Conservation (phyloP, 2,113 vertebrate species). For the Catharus bicknelli region DNA sequence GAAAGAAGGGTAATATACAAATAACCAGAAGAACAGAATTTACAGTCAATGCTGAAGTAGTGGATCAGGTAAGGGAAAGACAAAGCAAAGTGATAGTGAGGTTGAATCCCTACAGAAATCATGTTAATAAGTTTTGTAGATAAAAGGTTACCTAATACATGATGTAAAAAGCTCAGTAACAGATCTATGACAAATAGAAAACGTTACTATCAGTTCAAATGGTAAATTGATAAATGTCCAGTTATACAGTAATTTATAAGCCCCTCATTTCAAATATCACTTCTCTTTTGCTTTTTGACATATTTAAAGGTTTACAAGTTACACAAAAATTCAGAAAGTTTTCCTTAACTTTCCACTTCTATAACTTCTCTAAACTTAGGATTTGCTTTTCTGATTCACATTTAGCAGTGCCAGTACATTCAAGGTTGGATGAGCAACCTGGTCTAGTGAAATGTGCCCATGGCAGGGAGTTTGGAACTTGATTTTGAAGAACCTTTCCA, state of each 20-base stretch:
- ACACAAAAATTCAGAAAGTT: not conserved
- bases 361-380: not conserved
- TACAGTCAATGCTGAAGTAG: not conserved
- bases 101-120: not conserved
- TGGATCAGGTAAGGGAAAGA: not conserved
- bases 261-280: not conserved
- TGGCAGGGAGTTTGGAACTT: not conserved
- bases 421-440: not conserved
- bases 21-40: not conserved
- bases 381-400: not conserved
- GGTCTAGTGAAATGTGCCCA: not conserved
- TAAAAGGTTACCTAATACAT: not conserved
- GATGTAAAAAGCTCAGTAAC: not conserved
- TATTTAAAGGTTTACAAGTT: not conserved
- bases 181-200: not conserved
- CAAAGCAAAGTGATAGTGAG: not conserved
- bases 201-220: not conserved
- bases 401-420: not conserved
- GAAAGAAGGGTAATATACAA: not conserved
- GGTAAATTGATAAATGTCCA: not conserved
- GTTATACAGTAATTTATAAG: not conserved
- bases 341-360: not conserved
- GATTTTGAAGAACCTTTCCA: not conserved
- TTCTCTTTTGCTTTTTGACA: not conserved
- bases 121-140: not conserved